These are phyloP conservation scores for Junonia oenone DNA, from an alignment of 2,888 invertebrate species.

Conservation along the genomic window DNA sequence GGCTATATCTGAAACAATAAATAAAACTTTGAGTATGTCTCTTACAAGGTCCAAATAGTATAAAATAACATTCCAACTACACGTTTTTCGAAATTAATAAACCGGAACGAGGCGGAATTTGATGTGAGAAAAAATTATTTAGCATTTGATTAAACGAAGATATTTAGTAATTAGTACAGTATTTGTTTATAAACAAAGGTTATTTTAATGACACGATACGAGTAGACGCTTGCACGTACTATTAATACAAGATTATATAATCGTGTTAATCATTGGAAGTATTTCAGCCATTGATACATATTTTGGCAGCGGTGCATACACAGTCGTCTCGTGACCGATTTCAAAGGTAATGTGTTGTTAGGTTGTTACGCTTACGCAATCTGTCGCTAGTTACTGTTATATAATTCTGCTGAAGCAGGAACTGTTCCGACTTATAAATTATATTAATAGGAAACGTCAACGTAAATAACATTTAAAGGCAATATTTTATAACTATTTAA, in stretches of 20 bases:
- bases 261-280: constrained; percentile 9
- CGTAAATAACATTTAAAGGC: neutral
- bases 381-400: constrained; percentile 5
- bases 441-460: neutral
- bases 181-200: constrained; percentile 1
- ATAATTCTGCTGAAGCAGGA: neutral
- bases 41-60: too few species aligned
- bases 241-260: constrained; percentile 18
- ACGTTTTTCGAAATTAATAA: too few species aligned
- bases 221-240: neutral
- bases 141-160: too few species aligned
- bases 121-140: too few species aligned
- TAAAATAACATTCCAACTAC: too few species aligned
- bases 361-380: constrained; percentile 45
- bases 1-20: constrained; percentile 85
- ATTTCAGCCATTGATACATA: constrained; percentile 30
- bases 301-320: constrained; percentile 33
- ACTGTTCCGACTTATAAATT: neutral
- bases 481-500: neutral
- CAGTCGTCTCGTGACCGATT: constrained; percentile 44
- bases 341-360: constrained; percentile 33
- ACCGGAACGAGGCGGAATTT: too few species aligned
- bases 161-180: neutral
- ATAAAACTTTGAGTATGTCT: constrained; percentile 20
- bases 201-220: neutral